phyloP scores from a whole-genome alignment of 2,888 invertebrate genomes.

The Eupithecia centaureata region DNA sequence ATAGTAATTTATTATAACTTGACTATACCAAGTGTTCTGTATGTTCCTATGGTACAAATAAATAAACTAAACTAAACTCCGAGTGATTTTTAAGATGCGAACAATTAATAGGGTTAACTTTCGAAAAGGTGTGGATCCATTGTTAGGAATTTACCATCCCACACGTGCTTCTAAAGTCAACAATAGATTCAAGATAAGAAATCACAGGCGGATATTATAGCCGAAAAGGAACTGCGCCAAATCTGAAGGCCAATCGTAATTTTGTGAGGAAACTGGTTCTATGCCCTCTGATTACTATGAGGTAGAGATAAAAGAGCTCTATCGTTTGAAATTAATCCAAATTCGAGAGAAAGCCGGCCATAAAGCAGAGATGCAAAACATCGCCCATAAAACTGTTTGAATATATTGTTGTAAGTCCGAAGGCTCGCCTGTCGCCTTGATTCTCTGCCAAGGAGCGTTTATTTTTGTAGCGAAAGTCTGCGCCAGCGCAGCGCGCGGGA shows the following conservation, averaged over 20 bases:
- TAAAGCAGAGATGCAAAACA: constrained; percentile 40
- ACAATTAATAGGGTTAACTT: not conserved
- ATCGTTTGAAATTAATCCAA: constrained; percentile 21
- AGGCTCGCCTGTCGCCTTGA: constrained; percentile 81
- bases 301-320: constrained; percentile 12
- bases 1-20: too few relatives aligned
- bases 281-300: not conserved
- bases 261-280: constrained; percentile 18
- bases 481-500: constrained; percentile 58
- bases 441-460: constrained; percentile 81
- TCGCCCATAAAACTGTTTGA: constrained; percentile 69
- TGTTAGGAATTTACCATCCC: too few relatives aligned
- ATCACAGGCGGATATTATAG: not conserved
- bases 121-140: not conserved
- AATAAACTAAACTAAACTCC: too few relatives aligned
- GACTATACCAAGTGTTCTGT: too few relatives aligned
- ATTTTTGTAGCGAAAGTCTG: constrained; percentile 82
- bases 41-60: too few relatives aligned
- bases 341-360: constrained; percentile 32
- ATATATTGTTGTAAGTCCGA: constrained; percentile 68
- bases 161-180: not conserved
- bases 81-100: not conserved
- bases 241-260: constrained; percentile 20
- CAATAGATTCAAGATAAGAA: constrained; percentile 4
- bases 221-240: constrained; percentile 11